Evolutionary conservation across 2,113 vertebrate genomes (phyloP).

Genomic region (Nyctereutes procyonoides): DNA sequence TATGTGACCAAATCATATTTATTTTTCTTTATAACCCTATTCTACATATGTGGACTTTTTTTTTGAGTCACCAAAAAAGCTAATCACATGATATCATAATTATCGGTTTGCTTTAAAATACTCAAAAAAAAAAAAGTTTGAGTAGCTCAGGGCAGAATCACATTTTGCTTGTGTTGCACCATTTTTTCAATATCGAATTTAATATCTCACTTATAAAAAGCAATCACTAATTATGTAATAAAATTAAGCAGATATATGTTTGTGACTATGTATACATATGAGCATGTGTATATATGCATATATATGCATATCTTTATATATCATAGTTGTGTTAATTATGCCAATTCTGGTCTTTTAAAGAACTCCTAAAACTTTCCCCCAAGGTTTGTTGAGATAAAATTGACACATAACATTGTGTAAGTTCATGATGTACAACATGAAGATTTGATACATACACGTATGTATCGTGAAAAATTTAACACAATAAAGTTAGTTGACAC

Average conservation of each 20-base stretch:
- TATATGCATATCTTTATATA: background rate
- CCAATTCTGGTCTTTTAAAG: background rate
- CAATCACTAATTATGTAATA: background rate
- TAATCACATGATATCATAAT: background rate
- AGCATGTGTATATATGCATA: background rate
- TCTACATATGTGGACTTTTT: background rate
- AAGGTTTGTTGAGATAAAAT: background rate
- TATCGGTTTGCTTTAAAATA: background rate
- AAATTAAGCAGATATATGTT: background rate
- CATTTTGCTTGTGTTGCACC: background rate
- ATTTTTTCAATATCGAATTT: background rate
- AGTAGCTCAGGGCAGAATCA: background rate
- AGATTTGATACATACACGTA: background rate
- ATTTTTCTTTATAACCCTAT: background rate
- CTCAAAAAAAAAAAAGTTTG: background rate
- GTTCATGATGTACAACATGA: background rate
- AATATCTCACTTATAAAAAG: background rate
- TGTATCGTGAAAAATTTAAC: background rate
- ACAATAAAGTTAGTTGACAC: background rate
- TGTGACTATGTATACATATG: background rate
- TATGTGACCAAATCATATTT: background rate
- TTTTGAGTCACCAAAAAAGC: background rate
- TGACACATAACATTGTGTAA: background rate
- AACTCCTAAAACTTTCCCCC: background rate
- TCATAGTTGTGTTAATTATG: background rate